Evolutionary conservation across 2,113 vertebrate genomes (phyloP).

Genomic region (Tretioscincus oriximinensis): DNA sequence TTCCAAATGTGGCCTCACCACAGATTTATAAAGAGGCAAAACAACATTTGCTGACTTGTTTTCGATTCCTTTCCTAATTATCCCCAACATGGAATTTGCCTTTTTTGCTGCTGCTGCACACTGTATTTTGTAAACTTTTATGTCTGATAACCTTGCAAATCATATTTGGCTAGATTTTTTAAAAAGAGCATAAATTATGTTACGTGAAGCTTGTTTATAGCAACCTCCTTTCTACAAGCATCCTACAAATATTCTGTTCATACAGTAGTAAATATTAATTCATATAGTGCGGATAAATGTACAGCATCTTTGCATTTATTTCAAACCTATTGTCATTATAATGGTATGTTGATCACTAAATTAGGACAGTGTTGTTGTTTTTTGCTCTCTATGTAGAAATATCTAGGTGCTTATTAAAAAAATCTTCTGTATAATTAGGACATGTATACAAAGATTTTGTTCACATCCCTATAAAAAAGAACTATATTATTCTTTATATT

Average conservation of each 20-base stretch:
- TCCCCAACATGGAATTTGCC: too few species aligned
- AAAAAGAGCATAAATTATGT: not conserved
- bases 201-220: not conserved
- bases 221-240: not conserved
- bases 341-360: constrained; percentile 51
- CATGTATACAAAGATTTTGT: constrained; percentile 49
- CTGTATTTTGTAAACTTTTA: not conserved
- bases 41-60: too few species aligned
- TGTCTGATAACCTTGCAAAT: not conserved
- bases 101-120: not conserved
- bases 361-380: constrained; percentile 49
- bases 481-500: constrained; percentile 17
- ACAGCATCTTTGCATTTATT: constrained; percentile 38
- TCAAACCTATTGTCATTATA: constrained; percentile 49
- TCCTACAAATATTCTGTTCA: constrained; percentile 47
- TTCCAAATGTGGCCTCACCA: too few species aligned
- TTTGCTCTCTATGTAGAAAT: constrained; percentile 52
- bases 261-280: constrained; percentile 54
- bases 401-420: constrained; percentile 58
- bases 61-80: too few species aligned
- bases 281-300: constrained; percentile 51
- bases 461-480: constrained; percentile 22
- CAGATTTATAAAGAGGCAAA: too few species aligned
- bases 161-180: not conserved
- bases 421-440: constrained; percentile 52